These are phyloP conservation scores for Channa argus DNA, from an alignment of 2,113 vertebrate genomes.

Conservation along the genomic window DNA sequence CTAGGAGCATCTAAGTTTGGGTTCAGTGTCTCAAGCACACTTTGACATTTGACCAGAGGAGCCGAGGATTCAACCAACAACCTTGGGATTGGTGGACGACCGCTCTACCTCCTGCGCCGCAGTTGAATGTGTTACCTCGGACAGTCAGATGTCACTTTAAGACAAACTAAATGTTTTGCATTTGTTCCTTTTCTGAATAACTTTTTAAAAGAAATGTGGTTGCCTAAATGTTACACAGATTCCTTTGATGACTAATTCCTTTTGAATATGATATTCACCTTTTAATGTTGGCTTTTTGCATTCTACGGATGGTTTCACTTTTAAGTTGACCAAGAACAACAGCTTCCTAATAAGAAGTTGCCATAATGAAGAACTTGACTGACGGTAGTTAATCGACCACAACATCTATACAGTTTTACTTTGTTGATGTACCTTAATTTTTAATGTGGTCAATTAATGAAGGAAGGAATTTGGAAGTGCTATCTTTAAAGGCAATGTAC, in stretches of 20 bases:
- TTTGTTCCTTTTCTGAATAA: constrained; percentile 21
- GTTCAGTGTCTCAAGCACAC: too few species aligned
- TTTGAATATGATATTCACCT: constrained; percentile 51
- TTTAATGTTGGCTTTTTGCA: constrained; percentile 64
- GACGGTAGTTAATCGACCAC: constrained; percentile 10
- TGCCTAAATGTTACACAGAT: constrained; percentile 62
- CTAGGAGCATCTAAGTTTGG: too few species aligned
- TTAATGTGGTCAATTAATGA: constrained; percentile 50
- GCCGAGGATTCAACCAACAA: too few species aligned
- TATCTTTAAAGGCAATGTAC: constrained; percentile 57
- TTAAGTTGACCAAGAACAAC: constrained; percentile 56
- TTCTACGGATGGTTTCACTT: constrained; percentile 55
- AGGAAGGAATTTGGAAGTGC: constrained; percentile 46
- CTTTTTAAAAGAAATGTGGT: constrained; percentile 30
- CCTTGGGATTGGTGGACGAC: too few species aligned
- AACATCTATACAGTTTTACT: constrained; percentile 30
- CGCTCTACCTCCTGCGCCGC: too few species aligned
- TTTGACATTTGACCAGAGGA: too few species aligned
- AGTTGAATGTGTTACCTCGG: too few species aligned
- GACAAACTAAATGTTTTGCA: neutral
- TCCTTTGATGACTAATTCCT: constrained; percentile 76
- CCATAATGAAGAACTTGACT: constrained; percentile 38
- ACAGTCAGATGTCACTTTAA: too few species aligned
- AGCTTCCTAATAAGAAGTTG: constrained; percentile 50
- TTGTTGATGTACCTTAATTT: constrained; percentile 44